These are phyloP conservation scores for Melanotaenia trifasciata DNA, from an alignment of 2,797 vertebrate species.

Conservation along the genomic window DNA sequence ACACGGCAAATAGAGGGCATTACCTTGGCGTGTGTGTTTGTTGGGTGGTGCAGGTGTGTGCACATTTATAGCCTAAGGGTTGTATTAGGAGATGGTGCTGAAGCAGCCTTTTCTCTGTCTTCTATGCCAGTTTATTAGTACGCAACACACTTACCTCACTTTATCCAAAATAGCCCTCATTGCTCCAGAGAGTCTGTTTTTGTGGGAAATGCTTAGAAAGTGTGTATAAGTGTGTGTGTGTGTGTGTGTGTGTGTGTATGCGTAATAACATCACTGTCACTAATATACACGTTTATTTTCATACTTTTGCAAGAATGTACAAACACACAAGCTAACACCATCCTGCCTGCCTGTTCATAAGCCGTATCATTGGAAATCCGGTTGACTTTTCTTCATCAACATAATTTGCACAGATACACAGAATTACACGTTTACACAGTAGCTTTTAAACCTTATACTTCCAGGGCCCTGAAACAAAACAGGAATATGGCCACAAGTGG, in stretches of 20 bases:
- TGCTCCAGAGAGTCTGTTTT: slow-evolving; percentile 44
- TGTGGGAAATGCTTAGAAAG: slow-evolving; percentile 33
- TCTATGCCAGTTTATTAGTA: slow-evolving; percentile 69
- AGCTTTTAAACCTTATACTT: slow-evolving; percentile 61
- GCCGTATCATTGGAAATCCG: slow-evolving; percentile 59
- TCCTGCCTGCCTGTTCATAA: slow-evolving; percentile 51
- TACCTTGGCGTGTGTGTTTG: slow-evolving; percentile 62
- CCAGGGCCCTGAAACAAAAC: slow-evolving; percentile 71
- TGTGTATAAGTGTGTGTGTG: slow-evolving; percentile 18
- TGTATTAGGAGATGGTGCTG: slow-evolving; percentile 77
- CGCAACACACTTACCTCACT: slow-evolving; percentile 61
- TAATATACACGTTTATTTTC: not conserved
- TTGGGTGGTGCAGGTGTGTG: slow-evolving; percentile 60
- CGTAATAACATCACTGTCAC: not conserved
- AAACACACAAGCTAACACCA: slow-evolving; percentile 14
- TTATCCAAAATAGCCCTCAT: slow-evolving; percentile 60
- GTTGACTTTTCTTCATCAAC: slow-evolving; percentile 53
- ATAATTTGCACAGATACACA: slow-evolving; percentile 33
- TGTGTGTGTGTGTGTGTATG: slow-evolving; percentile 19
- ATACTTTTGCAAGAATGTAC: slow-evolving; percentile 12
- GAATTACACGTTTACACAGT: slow-evolving; percentile 14
- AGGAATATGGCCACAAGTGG: slow-evolving; percentile 75
- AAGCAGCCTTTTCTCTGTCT: slow-evolving; percentile 76
- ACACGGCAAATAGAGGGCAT: slow-evolving; percentile 74
- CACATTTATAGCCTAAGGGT: slow-evolving; percentile 69